phyloP scores from a whole-genome alignment of 1,140 invertebrate species.

The Pteromalus puparum region DNA sequence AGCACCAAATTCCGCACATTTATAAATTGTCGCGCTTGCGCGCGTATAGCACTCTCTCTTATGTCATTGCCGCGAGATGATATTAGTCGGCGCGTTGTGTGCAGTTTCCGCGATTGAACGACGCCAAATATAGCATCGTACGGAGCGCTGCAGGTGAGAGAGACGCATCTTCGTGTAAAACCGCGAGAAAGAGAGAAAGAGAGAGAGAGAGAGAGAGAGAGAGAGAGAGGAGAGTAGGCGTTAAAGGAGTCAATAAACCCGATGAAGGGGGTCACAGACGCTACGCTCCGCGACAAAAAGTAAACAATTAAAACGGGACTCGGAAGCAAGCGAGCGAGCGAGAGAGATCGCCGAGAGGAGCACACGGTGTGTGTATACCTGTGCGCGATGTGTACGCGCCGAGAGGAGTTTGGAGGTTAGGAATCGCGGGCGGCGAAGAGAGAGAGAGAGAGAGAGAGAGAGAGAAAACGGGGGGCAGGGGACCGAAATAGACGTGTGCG shows the following conservation, averaged over 20 bases:
- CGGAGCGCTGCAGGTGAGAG: not conserved
- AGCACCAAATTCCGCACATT: constrained; percentile 49
- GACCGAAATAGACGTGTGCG: constrained; percentile 9
- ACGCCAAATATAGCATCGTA: not conserved
- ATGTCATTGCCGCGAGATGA: constrained; percentile 9
- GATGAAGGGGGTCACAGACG: constrained; percentile 32
- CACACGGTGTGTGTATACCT: not conserved
- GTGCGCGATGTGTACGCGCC: not conserved
- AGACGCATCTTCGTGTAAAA: not conserved
- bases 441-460: not conserved
- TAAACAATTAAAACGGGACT: constrained; percentile 49
- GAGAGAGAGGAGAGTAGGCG: not conserved
- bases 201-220: not conserved
- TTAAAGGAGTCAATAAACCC: constrained; percentile 41
- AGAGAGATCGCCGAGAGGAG: not conserved
- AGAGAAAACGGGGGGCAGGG: not conserved
- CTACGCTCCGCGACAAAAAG: constrained; percentile 31
- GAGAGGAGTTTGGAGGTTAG: constrained; percentile 37
- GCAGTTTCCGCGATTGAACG: constrained; percentile 2
- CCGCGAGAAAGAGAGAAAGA: not conserved
- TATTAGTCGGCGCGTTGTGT: not conserved
- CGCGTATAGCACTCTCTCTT: not conserved
- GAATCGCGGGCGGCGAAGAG: constrained; percentile 14
- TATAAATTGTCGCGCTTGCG: constrained; percentile 47
- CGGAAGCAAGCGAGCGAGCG: not conserved